Base-by-base conservation (phyloP, 2,888 invertebrate genomes). In the Ypsolopha sequella region DNA sequence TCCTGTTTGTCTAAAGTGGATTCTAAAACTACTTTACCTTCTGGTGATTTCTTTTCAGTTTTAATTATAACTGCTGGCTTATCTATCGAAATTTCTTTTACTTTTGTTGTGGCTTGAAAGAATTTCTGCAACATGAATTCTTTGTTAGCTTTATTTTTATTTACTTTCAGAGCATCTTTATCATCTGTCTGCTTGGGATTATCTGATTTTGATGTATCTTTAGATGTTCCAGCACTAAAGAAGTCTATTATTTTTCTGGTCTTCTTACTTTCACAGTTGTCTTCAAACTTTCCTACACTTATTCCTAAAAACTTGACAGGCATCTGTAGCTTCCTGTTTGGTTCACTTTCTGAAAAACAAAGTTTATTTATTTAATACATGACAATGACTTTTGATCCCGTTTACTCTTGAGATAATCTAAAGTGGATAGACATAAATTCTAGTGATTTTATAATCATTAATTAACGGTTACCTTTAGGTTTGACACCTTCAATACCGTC, bases 271-370 rank as follows among this genome's bases (percentile, higher is more conserved):
- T 88, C 82, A 49, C 77, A 57, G 50, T 76, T 73, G 48, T 90
- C 89, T 70, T 92, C 91, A 74, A 95, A 95, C 70, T 95, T 94
- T 0, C 93, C 91, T 10, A 91, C 93, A 65, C 92, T 93, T n/a
- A 95, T 86, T 0, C 94, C 93, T 13, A 95, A 75, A 70, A 90
- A 92, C 54, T 88, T 91, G 11, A 95, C 87, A 0, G 91, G 86
- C 58, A 91, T 70, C 66, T 73, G 80, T 46, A 86, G 61, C 59
- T 60, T 70, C 60, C 80, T 70, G 50, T 84, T 78, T 7, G 48
- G 47, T 61, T 81, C 84, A 36, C 60, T 68, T 58, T 76, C 85
- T 86, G 61, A 43, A 80, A 81, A 9, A 44, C 24, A 24, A 44
- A 44, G 9, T 14, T 13, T 36, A 9, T 36, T 36, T 36, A 36